Evolutionary conservation across 2,113 vertebrate species (phyloP).

Genomic region (Xyliphius kryptos): DNA sequence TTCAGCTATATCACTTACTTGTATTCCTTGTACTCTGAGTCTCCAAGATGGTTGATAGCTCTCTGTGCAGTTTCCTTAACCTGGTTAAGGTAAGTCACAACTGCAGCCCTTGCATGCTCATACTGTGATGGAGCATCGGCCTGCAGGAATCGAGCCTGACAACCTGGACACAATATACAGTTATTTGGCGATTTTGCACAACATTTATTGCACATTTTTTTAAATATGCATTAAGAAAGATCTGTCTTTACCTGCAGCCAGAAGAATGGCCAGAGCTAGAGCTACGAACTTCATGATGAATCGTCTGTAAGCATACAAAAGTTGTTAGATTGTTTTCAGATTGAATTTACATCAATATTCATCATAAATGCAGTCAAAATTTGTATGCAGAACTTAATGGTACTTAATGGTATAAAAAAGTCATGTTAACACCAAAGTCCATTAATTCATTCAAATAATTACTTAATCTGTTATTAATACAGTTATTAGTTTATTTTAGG

Average conservation of each 20-base stretch:
- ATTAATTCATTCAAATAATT: too few relatives aligned
- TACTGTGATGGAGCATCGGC: constrained; percentile 53
- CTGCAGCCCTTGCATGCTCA: constrained; percentile 40
- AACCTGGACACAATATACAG: too few relatives aligned
- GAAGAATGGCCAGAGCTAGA: constrained; percentile 58
- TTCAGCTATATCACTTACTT: constrained; percentile 62
- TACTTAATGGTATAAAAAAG: too few relatives aligned
- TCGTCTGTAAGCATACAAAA: constrained; percentile 21
- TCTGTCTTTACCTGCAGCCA: constrained; percentile 64
- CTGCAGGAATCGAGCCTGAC: constrained; percentile 57
- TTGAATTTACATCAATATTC: neutral
- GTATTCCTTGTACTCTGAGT: constrained; percentile 61
- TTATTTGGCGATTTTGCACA: too few relatives aligned
- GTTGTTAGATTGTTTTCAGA: neutral
- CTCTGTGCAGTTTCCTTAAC: constrained; percentile 59
- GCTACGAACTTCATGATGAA: constrained; percentile 65
- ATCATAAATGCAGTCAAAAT: too few relatives aligned
- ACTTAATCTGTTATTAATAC: too few relatives aligned
- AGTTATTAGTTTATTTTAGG: too few relatives aligned
- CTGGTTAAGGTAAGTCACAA: constrained; percentile 63
- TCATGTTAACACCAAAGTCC: too few relatives aligned
- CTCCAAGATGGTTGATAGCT: constrained; percentile 61
- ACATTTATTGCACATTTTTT: too few relatives aligned
- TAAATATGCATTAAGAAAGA: too few relatives aligned
- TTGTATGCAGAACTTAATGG: too few relatives aligned